Evolutionary conservation across 2,888 invertebrate species (phyloP).

Genomic region (Leptopilina myrica): DNA sequence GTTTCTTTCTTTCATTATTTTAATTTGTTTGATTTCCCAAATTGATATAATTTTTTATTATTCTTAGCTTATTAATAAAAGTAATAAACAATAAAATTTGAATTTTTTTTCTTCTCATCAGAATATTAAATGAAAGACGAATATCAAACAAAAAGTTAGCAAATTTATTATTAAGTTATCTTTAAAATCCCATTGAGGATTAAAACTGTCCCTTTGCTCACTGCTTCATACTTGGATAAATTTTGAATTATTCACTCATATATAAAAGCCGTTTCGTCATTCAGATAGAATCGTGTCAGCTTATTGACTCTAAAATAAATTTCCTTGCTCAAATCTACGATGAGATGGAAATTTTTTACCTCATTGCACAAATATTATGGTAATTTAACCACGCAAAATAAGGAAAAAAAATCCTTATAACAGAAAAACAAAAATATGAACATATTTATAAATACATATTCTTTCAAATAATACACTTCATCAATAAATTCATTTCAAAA

Average conservation of each 20-base stretch:
- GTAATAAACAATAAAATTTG: no score
- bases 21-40: no score
- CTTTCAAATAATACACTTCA: no score
- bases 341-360: background rate
- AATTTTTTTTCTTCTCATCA: no score
- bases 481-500: no score
- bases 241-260: conserved; percentile 19
- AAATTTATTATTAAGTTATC: no score
- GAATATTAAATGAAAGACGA: no score
- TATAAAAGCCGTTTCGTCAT: conserved; percentile 12
- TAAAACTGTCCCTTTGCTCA: background rate
- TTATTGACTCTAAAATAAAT: conserved; percentile 14
- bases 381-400: background rate
- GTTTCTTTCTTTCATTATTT: no score
- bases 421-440: background rate
- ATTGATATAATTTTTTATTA: no score
- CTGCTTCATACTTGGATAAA: conserved; percentile 10
- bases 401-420: background rate
- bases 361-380: conserved; percentile 2
- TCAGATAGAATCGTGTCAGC: background rate
- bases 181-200: background rate
- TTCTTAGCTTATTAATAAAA: no score
- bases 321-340: background rate
- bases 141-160: background rate
- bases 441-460: background rate